Evolutionary conservation across 2,797 vertebrate species (phyloP), one percentile per base, ranked within the genome.

Genomic region (Aldrovandia affinis): DNA sequence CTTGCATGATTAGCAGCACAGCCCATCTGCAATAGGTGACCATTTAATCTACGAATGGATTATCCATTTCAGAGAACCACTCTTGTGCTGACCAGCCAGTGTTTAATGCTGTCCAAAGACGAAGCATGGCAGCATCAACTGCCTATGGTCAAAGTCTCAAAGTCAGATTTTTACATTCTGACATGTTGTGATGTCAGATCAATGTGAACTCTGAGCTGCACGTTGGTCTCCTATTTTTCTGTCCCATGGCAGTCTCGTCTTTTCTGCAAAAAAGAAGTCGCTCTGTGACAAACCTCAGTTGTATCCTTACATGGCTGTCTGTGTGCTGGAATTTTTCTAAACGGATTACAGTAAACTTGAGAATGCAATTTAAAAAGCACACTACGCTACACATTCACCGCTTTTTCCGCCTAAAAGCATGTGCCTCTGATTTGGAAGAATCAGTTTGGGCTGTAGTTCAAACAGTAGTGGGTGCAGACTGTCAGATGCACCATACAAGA

Each of bases 271-370:
- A 47, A 25, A 14, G 7, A 36, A 4, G 25, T 47, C 42, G 25
- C 7, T 77, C 39, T 57, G 18, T 20, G 55, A 57, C 44, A 44
- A 47, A 25, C 77, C n/a, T n/a, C 39, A 12, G 36, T 83, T 2
- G 22, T 59, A 12, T 77, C 22, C 70, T 50, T 42, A 36, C 82
- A 57, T 57, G 39, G 63, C 2, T 57, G 52, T 83, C 82, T 77
- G 20, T 75, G 81, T 3, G 61, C n/a, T n/a, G 14, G 82, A 15
- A 79, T 44, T 33, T 55, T 47, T 52, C 25, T 47, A 83, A 78
- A 83, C n/a, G 75, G 83, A 78, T 78, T 83, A 78, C 25, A 78
- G 33, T 79, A 36, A 83, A 39, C 83, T n/a, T 50, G 75, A 78
- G 78, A 77, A 83, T 57, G 50, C 78, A 33, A 54, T 81, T 81